Evolutionary conservation across 2,797 vertebrate species (phyloP).

Genomic region (Urophycis tenuis): DNA sequence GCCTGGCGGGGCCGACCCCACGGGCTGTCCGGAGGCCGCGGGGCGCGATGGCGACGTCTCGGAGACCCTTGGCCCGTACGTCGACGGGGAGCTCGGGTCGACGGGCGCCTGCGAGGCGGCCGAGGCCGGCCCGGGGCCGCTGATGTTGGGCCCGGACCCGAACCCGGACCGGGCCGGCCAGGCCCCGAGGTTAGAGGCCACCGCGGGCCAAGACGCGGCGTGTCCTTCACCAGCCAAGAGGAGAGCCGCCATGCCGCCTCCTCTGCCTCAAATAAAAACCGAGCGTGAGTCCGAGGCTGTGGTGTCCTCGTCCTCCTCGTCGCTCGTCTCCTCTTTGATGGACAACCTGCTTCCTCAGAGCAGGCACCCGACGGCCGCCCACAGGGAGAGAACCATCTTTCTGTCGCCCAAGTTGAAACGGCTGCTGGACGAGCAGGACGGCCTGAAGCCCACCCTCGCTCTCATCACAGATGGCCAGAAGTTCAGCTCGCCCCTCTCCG

Average conservation of each 20-base stretch:
- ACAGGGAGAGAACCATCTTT: constrained; percentile 84
- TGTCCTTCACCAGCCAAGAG: constrained; percentile 78
- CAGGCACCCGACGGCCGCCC: constrained; percentile 70
- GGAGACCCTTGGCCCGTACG: constrained; percentile 93
- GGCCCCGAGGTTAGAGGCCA: constrained; percentile 67
- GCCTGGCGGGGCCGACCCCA: constrained; percentile 16
- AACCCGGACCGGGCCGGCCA: constrained; percentile 76
- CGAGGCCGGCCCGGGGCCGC: constrained; percentile 82
- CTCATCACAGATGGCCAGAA: constrained; percentile 77
- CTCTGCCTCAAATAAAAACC: constrained; percentile 86
- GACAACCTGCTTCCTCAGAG: constrained; percentile 69
- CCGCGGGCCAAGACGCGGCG: constrained; percentile 68
- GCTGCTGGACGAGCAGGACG: constrained; percentile 88
- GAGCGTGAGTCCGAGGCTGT: constrained; percentile 81
- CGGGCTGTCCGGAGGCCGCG: constrained; percentile 39
- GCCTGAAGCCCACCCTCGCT: constrained; percentile 70
- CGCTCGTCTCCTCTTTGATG: constrained; percentile 62
- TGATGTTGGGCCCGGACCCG: constrained; percentile 77
- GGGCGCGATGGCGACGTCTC: constrained; percentile 94
- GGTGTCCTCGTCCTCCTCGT: constrained; percentile 69
- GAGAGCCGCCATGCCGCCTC: constrained; percentile 87
- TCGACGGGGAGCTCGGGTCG: constrained; percentile 91
- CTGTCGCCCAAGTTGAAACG: constrained; percentile 91
- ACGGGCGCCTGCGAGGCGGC: constrained; percentile 85
- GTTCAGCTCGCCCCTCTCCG: constrained; percentile 73